Percentiles rank a stretch among this genome's conserved stretches.
Conservation (phyloP, 2,797 vertebrate genomes). For the Falco berigora region DNA sequence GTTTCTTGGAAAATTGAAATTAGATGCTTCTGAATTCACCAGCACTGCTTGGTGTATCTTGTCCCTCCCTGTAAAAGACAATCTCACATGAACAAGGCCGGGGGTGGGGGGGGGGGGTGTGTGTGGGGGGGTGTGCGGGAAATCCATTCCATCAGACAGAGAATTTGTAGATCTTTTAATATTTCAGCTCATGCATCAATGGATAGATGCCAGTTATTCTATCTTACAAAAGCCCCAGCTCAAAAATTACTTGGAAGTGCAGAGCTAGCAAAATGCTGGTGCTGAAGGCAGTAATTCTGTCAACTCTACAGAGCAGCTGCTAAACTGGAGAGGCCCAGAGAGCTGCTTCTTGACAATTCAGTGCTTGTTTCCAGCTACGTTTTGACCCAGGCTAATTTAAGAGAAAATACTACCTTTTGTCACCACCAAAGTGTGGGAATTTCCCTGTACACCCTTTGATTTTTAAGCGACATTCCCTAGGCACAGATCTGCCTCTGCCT, state of each 20-base stretch:
- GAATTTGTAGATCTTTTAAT: not conserved
- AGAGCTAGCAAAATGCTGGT: not conserved
- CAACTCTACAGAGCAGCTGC: not conserved
- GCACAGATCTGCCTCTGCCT: not conserved
- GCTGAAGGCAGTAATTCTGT: not conserved
- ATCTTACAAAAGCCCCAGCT: not conserved
- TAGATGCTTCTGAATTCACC: not conserved
- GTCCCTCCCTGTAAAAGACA: not conserved
- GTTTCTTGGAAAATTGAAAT: not conserved
- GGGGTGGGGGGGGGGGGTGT: not conserved
- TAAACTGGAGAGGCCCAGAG: not conserved
- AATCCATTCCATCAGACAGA: not conserved
- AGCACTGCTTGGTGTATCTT: not conserved
- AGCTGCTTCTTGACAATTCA: not conserved
- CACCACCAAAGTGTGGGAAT: not conserved
- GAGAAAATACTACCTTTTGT: not conserved
- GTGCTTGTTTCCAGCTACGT: not conserved
- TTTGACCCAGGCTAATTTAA: not conserved
- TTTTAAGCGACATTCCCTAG: not conserved
- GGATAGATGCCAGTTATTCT: not conserved
- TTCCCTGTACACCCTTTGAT: not conserved
- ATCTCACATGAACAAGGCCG: not conserved
- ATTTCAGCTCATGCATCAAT: not conserved
- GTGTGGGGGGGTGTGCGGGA: not conserved
- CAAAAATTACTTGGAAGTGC: not conserved